These are phyloP conservation scores for Drosophila eohydei DNA, from an alignment of 2,888 invertebrate genomes.

Conservation along the genomic window DNA sequence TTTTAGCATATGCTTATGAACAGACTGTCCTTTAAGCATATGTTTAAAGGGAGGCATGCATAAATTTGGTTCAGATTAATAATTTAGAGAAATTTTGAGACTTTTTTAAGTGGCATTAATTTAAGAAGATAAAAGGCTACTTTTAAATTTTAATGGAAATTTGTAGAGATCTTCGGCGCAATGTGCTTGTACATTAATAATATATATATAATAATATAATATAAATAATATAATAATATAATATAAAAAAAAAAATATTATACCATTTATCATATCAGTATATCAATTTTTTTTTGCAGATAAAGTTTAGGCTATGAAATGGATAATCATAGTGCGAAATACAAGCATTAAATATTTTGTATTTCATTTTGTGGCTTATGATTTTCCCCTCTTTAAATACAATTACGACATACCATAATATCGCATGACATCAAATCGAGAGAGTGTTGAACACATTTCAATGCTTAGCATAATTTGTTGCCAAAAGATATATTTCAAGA, in stretches of 20 bases:
- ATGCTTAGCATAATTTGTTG: conserved; percentile 9
- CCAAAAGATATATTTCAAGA: neutral
- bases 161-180: no score
- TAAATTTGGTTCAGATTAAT: neutral
- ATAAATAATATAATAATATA: no score
- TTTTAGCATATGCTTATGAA: neutral
- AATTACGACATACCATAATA: neutral
- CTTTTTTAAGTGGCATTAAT: no score
- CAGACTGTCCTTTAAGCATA: neutral
- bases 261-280: no score
- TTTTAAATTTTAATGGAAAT: no score
- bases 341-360: neutral
- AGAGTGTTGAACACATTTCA: neutral
- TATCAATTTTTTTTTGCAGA: no score
- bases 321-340: no score
- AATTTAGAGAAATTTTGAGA: neutral
- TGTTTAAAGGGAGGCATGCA: neutral
- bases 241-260: no score
- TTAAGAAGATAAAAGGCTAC: no score
- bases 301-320: no score
- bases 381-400: neutral
- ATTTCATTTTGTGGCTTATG: neutral
- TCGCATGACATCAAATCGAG: neutral
- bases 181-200: no score
- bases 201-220: no score